These are phyloP conservation scores for Physeter macrocephalus DNA, from an alignment of 2,113 vertebrate species.

Conservation along the genomic window DNA sequence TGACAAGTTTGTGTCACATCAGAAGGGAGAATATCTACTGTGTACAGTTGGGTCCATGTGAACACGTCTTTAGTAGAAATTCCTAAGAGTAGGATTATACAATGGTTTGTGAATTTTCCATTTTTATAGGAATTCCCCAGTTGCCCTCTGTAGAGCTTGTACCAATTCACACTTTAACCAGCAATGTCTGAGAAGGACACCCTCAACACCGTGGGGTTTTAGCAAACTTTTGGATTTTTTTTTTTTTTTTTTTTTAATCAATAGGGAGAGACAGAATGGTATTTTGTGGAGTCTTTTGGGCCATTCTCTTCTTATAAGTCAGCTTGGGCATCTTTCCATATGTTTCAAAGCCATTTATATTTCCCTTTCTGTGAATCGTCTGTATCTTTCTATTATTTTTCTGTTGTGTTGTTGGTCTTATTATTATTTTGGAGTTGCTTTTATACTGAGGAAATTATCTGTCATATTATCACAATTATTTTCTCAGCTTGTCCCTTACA, in stretches of 20 bases:
- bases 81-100: not conserved
- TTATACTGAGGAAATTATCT: not conserved
- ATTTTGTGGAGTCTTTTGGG: not conserved
- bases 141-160: not conserved
- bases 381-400: not conserved
- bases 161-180: not conserved
- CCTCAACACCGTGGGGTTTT: not conserved
- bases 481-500: not conserved
- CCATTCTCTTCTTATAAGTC: not conserved
- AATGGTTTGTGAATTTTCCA: not conserved
- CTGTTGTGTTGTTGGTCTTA: not conserved
- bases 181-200: not conserved
- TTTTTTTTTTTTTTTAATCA: not conserved
- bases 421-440: not conserved
- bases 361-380: not conserved
- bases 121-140: not conserved
- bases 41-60: not conserved
- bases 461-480: not conserved
- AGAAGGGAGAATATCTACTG: not conserved
- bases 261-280: too few species aligned
- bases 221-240: not conserved
- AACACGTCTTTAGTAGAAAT: not conserved
- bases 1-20: not conserved
- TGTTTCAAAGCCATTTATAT: not conserved
- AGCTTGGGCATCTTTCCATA: accelerated